phyloP scores from a whole-genome alignment of 2,797 vertebrate species.

The Threskiornis aethiopicus region DNA sequence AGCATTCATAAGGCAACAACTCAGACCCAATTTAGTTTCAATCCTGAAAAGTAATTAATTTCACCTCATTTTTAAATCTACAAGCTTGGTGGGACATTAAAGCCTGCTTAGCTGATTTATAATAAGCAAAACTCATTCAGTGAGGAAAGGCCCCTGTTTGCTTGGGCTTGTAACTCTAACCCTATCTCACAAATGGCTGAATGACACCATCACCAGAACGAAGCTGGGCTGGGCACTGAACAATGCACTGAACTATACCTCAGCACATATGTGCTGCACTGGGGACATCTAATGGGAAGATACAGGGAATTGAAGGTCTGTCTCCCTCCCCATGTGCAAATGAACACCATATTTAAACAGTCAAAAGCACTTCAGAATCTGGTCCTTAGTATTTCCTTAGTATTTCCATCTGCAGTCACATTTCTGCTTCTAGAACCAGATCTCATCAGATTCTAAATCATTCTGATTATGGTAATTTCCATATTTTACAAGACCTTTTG shows the following conservation, averaged over 20 bases:
- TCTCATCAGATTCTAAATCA: constrained; percentile 14
- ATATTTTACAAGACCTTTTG: constrained; percentile 29
- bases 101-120: neutral
- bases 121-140: neutral
- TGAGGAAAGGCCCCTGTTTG: neutral
- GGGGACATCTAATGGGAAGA: neutral
- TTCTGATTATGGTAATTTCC: constrained; percentile 29
- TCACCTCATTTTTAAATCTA: neutral
- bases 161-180: neutral
- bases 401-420: neutral
- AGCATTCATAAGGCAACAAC: neutral
- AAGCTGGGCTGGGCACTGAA: neutral
- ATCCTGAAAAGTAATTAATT: neutral
- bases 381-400: neutral
- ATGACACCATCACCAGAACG: neutral
- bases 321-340: neutral
- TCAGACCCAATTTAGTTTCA: neutral
- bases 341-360: neutral
- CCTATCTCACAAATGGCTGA: neutral
- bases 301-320: neutral
- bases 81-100: neutral
- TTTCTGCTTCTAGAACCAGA: neutral
- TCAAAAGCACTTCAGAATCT: neutral
- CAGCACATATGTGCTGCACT: neutral
- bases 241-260: neutral